Evolutionary conservation across 2,113 vertebrate species (phyloP), one percentile per base, ranked within the genome.

Genomic region (Corythornis vintsioides): DNA sequence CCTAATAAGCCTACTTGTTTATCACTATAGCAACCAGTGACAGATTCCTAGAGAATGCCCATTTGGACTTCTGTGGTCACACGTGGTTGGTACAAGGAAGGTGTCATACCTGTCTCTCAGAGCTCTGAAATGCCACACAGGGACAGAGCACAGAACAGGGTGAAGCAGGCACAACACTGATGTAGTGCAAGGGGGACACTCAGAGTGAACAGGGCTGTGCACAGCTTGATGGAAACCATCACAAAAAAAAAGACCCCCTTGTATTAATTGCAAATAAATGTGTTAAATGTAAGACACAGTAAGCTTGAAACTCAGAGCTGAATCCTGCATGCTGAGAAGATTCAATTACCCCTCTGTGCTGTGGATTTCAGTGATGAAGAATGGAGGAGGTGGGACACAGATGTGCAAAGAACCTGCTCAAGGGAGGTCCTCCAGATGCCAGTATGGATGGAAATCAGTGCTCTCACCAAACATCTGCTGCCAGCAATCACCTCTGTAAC

Each of bases 1-100:
- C 88, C 90, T 95, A 95, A 94, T 92, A 92, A 94, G 47, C 60
- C 79, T 91, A 74, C 82, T 95, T 94, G 90, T 95, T 96, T 95
- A 92, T 95, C 93, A 77, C 95, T 96, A 94, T 95, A 91, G 95
- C 92, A 96, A 94, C 95, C 79, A 70, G 60, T 6, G 15, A 76
- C 72, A 67, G 90, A 88, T 81, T 88, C 83, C 90, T 92, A 83
- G 61, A 83, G 88, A 92, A 91, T 75, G 65, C 48, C 70, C 78
- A 33, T 57, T 83, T 92, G 86, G 65, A 92, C 93, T 47, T 65
- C 21, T 26, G 18, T 72, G 93, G 83, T 80, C 67, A 74, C 1
- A 3, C 22, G 60, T 31, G 3, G 52, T 7, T 80, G 71, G 59
- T 66, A 48, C 0, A 0, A 91, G 47, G 21, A 26, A 64, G 35